A percentile compares a stretch with the other conserved stretches of the same genome.
Conservation (phyloP, 2,113 vertebrate genomes). For the Corynorhinus townsendii region DNA sequence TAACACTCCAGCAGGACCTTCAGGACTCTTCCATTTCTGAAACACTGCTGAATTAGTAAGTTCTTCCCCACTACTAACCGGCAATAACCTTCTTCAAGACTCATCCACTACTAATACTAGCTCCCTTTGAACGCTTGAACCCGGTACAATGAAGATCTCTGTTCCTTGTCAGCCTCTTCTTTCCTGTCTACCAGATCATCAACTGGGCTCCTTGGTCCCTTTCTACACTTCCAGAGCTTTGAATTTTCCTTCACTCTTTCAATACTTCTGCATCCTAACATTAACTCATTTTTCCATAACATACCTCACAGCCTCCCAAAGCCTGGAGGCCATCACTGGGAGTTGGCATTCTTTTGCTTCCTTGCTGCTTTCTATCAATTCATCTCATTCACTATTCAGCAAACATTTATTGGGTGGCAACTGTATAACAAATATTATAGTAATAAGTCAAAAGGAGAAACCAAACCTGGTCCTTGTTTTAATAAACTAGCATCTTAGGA, state of each 20-base stretch:
- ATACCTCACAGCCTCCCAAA: neutral
- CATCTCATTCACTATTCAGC: constrained; percentile 10
- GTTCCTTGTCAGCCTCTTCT: neutral
- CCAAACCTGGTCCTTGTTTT: neutral
- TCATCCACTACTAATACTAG: neutral
- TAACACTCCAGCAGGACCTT: neutral
- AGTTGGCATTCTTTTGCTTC: neutral
- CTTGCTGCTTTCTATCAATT: neutral
- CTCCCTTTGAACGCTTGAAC: neutral
- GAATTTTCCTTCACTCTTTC: neutral
- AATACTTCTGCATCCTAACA: neutral
- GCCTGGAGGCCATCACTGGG: neutral
- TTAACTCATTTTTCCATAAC: neutral
- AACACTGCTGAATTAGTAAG: neutral
- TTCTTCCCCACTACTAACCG: neutral
- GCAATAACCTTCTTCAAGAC: neutral
- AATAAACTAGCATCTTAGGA: neutral
- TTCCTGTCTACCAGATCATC: neutral
- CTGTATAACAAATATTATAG: neutral
- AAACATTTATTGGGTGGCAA: neutral
- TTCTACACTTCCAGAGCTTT: neutral
- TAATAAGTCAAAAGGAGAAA: neutral
- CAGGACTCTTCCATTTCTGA: neutral
- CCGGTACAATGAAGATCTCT: neutral
- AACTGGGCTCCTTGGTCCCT: neutral